These are phyloP conservation scores for Pelodiscus sinensis DNA, from an alignment of 2,113 vertebrate species.

Conservation along the genomic window DNA sequence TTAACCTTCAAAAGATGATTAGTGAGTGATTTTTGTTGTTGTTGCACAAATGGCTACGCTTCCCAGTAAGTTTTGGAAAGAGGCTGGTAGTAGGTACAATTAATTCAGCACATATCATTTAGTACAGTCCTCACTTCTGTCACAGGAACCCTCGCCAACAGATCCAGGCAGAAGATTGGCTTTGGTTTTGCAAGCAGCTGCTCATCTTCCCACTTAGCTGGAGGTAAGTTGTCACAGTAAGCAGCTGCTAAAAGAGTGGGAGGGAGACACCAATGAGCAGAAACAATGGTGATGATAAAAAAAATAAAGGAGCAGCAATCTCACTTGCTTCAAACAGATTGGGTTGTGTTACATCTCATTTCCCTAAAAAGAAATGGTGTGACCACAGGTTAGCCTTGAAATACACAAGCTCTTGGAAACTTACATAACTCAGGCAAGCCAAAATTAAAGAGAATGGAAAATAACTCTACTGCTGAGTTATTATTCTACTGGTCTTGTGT, in stretches of 20 bases:
- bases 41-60: constrained; percentile 47
- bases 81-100: constrained; percentile 57
- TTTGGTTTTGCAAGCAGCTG: constrained; percentile 63
- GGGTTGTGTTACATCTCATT: neutral
- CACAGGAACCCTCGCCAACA: constrained; percentile 58
- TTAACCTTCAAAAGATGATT: constrained; percentile 59
- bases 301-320: constrained; percentile 8
- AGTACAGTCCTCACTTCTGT: constrained; percentile 57
- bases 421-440: neutral
- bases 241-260: constrained; percentile 62
- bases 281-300: constrained; percentile 50
- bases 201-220: constrained; percentile 66
- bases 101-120: constrained; percentile 63
- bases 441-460: constrained; percentile 9
- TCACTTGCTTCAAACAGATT: constrained; percentile 43
- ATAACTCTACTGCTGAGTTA: neutral
- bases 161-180: constrained; percentile 68
- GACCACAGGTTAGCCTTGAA: constrained; percentile 17
- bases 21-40: constrained; percentile 55
- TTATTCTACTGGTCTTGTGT: constrained; percentile 1
- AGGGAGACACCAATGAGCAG: constrained; percentile 40
- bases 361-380: constrained; percentile 20
- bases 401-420: constrained; percentile 6
- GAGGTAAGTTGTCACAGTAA: constrained; percentile 70
- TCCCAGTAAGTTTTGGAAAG: constrained; percentile 55